These are phyloP conservation scores for Emberiza fucata DNA, from an alignment of 2,113 vertebrate genomes.

Conservation along the genomic window DNA sequence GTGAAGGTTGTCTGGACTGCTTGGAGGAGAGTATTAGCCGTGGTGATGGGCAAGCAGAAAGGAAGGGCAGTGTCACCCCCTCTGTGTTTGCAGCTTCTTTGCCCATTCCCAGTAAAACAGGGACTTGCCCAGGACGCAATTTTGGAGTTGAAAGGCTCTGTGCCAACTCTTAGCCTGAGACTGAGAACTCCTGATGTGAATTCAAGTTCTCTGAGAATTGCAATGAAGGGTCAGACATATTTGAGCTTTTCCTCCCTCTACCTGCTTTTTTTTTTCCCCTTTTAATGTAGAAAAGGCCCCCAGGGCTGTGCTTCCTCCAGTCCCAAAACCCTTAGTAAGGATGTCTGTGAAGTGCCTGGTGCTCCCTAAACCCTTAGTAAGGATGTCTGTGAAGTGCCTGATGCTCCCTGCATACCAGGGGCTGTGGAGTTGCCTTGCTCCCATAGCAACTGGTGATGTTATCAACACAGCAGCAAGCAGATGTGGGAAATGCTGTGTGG, in stretches of 20 bases:
- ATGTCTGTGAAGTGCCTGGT: background rate
- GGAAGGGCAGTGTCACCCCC: fast-evolving
- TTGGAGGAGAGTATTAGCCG: background rate
- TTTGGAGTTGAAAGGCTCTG: background rate
- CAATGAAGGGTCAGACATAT: background rate
- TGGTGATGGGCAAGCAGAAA: background rate
- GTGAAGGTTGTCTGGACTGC: background rate
- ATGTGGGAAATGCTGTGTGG: background rate
- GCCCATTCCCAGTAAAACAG: background rate
- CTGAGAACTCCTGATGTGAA: background rate
- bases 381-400: background rate
- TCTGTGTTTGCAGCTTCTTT: background rate
- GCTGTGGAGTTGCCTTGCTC: background rate
- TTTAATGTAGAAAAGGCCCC: background rate
- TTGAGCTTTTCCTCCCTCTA: background rate
- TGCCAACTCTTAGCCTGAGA: background rate
- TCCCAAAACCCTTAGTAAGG: background rate
- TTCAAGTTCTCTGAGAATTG: background rate
- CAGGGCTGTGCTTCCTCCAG: background rate
- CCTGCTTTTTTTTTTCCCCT: no score
- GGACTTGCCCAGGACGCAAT: background rate
- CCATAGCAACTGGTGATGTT: background rate
- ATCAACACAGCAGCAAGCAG: background rate
- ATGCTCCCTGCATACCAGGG: background rate
- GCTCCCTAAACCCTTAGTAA: background rate